Evolutionary conservation across 2,113 vertebrate species (phyloP).

Genomic region (Peromyscus maniculatus): DNA sequence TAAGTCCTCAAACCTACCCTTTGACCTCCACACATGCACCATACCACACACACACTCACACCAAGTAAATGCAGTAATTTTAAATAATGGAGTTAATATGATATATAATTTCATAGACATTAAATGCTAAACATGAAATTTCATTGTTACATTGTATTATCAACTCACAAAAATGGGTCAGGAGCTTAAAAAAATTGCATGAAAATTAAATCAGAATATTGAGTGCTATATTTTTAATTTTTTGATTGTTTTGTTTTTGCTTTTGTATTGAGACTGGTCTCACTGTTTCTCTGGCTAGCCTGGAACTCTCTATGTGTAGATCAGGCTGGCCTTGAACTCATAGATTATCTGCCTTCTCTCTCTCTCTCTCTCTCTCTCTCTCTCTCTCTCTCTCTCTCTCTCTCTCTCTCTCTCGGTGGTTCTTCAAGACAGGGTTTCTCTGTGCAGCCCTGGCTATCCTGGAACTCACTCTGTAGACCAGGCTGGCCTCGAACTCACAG

Average conservation of each 20-base stretch:
- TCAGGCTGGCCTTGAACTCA: background rate
- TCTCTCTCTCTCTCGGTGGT: background rate
- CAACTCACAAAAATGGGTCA: constrained; percentile 7
- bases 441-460: background rate
- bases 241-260: background rate
- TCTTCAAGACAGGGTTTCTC: background rate
- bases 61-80: background rate
- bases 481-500: background rate
- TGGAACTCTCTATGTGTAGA: background rate
- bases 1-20: background rate
- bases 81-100: background rate
- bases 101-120: background rate
- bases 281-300: background rate
- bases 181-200: background rate
- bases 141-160: constrained; percentile 3
- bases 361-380: too few relatives aligned
- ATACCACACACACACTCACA: background rate
- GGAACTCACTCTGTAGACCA: background rate
- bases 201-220: constrained; percentile 10
- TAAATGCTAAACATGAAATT: background rate
- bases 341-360: background rate
- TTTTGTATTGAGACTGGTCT: background rate
- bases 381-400: too few relatives aligned
- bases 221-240: background rate
- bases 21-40: background rate